phyloP scores from a whole-genome alignment of 2,888 invertebrate species.

The Globia sparganii region DNA sequence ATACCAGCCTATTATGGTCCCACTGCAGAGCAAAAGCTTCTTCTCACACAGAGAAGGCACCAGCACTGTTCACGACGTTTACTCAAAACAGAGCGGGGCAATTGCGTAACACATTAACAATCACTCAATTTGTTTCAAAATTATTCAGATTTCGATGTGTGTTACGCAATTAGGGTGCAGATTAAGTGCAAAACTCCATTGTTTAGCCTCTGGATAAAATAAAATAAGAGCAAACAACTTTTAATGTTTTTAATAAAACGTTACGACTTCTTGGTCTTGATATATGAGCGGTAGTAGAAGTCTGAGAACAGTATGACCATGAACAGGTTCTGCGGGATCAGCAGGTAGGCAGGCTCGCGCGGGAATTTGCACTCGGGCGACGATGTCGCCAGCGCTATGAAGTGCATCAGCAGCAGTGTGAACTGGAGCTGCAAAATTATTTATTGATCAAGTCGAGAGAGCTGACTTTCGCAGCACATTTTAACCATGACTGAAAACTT shows the following conservation, averaged over 20 bases:
- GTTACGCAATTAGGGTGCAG: too few relatives aligned
- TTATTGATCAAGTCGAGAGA: neutral
- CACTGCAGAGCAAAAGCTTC: too few relatives aligned
- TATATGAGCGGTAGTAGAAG: slow-evolving; percentile 92
- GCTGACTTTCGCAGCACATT: too few relatives aligned
- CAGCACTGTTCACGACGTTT: too few relatives aligned
- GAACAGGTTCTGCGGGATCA: slow-evolving; percentile 92
- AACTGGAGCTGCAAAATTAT: slow-evolving; percentile 91
- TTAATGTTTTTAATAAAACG: neutral
- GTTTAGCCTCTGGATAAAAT: slow-evolving; percentile 3
- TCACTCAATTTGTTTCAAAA: too few relatives aligned
- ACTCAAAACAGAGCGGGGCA: too few relatives aligned
- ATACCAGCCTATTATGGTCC: too few relatives aligned
- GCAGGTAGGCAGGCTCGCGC: slow-evolving; percentile 85
- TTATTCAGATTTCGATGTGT: too few relatives aligned
- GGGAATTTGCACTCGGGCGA: slow-evolving; percentile 90
- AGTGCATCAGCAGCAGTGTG: slow-evolving; percentile 90
- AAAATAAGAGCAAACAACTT: slow-evolving; percentile 1
- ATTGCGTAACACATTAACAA: too few relatives aligned
- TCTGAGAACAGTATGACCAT: slow-evolving; percentile 92
- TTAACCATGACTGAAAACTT: neutral
- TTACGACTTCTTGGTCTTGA: slow-evolving; percentile 72
- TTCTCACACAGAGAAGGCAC: too few relatives aligned
- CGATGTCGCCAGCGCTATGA: slow-evolving; percentile 78
- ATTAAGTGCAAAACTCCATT: neutral